Evolutionary conservation across 2,797 vertebrate genomes (phyloP), one percentile per base, ranked within the genome.

Genomic region (Scomberomorus guttatus): DNA sequence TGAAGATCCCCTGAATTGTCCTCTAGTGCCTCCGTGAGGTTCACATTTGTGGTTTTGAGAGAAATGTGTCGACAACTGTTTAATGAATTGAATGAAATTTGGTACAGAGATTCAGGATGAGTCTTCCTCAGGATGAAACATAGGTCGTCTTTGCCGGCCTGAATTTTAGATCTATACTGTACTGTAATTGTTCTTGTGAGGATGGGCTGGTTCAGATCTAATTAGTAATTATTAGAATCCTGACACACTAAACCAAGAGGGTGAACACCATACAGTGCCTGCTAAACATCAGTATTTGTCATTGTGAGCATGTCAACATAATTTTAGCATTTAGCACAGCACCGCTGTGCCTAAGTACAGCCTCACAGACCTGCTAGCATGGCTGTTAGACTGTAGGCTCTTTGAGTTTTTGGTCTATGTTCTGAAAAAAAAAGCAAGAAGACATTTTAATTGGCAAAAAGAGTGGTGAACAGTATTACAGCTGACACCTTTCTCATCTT

Each of bases 401-500:
- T 9, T 20, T 50, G 18, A 50, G 25, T 22, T 4, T 50, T 60
- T 34, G 4, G 5, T 44, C 50, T 15, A 37, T 58, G 24, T 55
- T 61, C 57, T 79, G 10, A 51, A 67, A 50, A 55, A 50, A 44
- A 55, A 12, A 56, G n/a, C 11, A 52, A 55, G 27, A 32, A 15
- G 51, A 72, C 55, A 25, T 68, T 79, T 72, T 64, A 76, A 77
- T 75, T 61, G 25, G 46, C 59, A 18, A 1, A 29, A 52, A 73
- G 34, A 73, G 68, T n/a, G 71, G 15, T 29, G 57, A 73, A 44
- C 39, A 71, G 57, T 67, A 65, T 71, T 68, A 58, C 65, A 54
- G 42, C 4, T 82, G 81, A 71, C 77, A 84, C 61, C 56, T 63
- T 72, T 70, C 63, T 76, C 63, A 57, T 69, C 72, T 51, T 56